Conservation (phyloP, 2,888 invertebrate genomes). For the Polyommatus iphigenia region DNA sequence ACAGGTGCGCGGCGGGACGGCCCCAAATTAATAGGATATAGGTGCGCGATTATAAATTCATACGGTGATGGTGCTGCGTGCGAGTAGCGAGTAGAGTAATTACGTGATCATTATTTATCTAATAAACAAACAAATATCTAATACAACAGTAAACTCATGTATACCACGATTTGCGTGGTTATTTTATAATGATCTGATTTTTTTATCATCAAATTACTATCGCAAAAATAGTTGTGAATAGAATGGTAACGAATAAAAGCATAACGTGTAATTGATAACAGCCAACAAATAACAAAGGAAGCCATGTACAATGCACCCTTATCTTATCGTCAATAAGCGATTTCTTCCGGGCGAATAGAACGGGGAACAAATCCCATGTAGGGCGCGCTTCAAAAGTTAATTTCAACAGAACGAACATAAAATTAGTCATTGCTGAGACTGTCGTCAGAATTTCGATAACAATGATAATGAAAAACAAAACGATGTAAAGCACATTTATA, state of each 20-base stretch:
- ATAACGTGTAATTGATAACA: neutral
- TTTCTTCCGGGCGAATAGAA: constrained; percentile 9
- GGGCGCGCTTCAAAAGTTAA: neutral
- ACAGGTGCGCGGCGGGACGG: constrained; percentile 59
- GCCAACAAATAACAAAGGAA: constrained; percentile 22
- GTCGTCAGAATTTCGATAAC: neutral
- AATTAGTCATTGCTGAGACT: neutral
- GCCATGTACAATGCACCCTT: constrained; percentile 1
- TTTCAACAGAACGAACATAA: too few relatives aligned
- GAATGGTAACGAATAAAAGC: neutral
- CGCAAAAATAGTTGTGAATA: neutral
- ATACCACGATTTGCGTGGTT: neutral
- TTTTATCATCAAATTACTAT: neutral
- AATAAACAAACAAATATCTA: neutral
- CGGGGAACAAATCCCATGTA: neutral
- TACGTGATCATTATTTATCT: neutral
- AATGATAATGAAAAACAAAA: neutral
- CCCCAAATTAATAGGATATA: constrained; percentile 65
- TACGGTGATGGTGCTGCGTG: neutral
- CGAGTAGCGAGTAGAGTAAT: too few relatives aligned
- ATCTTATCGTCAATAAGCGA: constrained; percentile 21
- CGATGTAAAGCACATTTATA: neutral
- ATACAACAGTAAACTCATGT: neutral
- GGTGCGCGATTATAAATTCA: constrained; percentile 67
- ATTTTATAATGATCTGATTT: neutral